Percentiles rank a stretch among this genome's conserved stretches.
These are phyloP conservation scores for Drosophila persimilis DNA, from an alignment of 1,140 invertebrate species.

Conservation along the genomic window DNA sequence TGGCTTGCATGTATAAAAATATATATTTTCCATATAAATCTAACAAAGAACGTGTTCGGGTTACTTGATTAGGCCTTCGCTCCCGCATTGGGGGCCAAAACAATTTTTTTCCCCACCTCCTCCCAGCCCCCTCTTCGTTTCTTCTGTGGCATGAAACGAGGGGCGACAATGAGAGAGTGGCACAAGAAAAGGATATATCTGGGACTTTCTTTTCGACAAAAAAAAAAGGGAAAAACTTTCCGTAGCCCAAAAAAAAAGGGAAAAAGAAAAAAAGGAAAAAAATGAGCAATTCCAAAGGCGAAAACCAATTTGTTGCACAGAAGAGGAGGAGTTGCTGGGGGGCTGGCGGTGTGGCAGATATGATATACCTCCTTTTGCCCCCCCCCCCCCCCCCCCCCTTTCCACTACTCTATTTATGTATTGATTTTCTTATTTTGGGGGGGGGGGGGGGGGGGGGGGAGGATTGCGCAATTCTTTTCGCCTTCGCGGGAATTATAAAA, in stretches of 20 bases:
- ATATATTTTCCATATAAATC: constrained; percentile 81
- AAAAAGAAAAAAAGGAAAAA: constrained; percentile 59
- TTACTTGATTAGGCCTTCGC: constrained; percentile 74
- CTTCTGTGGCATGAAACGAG: neutral
- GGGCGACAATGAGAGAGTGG: constrained; percentile 10
- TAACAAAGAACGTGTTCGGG: constrained; percentile 80
- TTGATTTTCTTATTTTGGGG: constrained; percentile 62
- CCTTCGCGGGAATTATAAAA: constrained; percentile 61
- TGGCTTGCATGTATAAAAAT: constrained; percentile 73
- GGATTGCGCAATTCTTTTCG: constrained; percentile 70
- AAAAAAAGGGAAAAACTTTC: constrained; percentile 21
- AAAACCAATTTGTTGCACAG: constrained; percentile 51
- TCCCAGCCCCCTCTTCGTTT: neutral
- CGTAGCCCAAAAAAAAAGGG: constrained; percentile 28
- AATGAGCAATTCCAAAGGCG: constrained; percentile 43
- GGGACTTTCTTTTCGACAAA: constrained; percentile 37
- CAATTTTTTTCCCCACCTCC: constrained; percentile 18
- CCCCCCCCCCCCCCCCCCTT: too few relatives aligned
- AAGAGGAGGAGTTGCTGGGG: too few relatives aligned
- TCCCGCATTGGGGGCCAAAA: constrained; percentile 44
- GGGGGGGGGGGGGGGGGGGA: constrained; percentile 47
- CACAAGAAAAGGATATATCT: constrained; percentile 30
- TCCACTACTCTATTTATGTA: constrained; percentile 22
- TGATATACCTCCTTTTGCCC: constrained; percentile 8
- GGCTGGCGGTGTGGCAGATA: constrained; percentile 11